These are phyloP conservation scores for Poecilobothrus nobilitatus DNA, from an alignment of 2,888 invertebrate species.

Conservation along the genomic window DNA sequence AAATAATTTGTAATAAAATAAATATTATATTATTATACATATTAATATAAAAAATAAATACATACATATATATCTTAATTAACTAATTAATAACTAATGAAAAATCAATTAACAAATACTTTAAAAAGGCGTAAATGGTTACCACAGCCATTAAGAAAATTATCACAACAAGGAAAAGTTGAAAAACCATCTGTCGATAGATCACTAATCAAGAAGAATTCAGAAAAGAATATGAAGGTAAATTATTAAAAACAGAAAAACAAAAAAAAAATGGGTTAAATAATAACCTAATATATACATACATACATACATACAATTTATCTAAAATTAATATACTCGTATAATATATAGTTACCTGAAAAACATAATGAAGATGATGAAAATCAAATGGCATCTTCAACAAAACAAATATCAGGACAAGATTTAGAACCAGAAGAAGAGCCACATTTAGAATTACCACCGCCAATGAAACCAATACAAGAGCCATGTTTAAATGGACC, in stretches of 20 bases:
- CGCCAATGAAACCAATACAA: slow-evolving; percentile 93
- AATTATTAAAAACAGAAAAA: slow-evolving; percentile 30
- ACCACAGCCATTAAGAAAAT: slow-evolving; percentile 76
- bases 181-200: slow-evolving; percentile 58
- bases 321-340: background rate
- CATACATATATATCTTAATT: background rate
- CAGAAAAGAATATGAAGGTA: slow-evolving; percentile 79
- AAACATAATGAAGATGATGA: slow-evolving; percentile 44
- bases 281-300: no score
- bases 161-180: slow-evolving; percentile 81
- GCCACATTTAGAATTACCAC: slow-evolving; percentile 74
- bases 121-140: slow-evolving; percentile 74
- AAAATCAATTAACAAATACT: background rate
- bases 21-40: no score
- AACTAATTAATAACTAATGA: background rate
- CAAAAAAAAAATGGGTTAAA: background rate
- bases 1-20: no score
- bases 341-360: slow-evolving; percentile 30
- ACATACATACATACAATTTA: no score
- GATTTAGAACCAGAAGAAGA: slow-evolving; percentile 61
- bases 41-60: no score
- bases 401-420: slow-evolving; percentile 21
- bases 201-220: slow-evolving; percentile 67
- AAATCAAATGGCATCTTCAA: slow-evolving; percentile 28
- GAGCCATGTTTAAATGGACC: slow-evolving; percentile 48